Percentiles rank a stretch among this genome's conserved stretches.
These are phyloP conservation scores for Arizona elegans DNA, from an alignment of 2,113 vertebrate species.

Conservation along the genomic window DNA sequence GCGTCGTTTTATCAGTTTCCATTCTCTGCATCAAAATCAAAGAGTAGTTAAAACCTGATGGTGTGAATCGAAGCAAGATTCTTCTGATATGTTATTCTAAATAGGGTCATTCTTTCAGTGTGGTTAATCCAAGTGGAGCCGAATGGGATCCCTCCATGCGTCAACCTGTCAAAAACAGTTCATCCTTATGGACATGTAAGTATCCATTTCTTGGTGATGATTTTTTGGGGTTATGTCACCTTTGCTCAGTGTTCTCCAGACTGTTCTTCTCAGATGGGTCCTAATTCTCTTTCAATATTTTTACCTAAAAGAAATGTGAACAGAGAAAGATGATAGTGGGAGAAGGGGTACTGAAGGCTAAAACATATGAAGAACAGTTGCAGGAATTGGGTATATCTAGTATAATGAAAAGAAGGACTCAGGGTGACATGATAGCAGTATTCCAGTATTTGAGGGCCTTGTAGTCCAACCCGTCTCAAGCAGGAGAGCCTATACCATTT, in stretches of 20 bases:
- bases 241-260: background rate
- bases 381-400: too few species aligned
- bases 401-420: too few species aligned
- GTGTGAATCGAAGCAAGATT: background rate
- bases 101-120: background rate
- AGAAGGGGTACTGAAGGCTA: too few species aligned
- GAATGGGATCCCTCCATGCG: background rate
- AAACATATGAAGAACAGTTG: too few species aligned
- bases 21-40: background rate
- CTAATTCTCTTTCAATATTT: background rate
- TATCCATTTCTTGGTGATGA: background rate
- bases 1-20: background rate
- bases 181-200: background rate
- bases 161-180: background rate
- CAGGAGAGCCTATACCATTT: too few species aligned
- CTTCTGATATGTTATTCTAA: background rate
- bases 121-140: background rate
- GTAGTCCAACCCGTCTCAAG: too few species aligned
- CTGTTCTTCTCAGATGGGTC: background rate
- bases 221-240: background rate
- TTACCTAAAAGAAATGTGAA: background rate
- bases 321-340: background rate
- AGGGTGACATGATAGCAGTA: too few species aligned
- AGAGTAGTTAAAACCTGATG: background rate
- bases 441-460: too few species aligned